A percentile compares a stretch with the other conserved stretches of the same genome.
Conservation (phyloP, 2,113 vertebrate genomes). For the Micromys minutus region DNA sequence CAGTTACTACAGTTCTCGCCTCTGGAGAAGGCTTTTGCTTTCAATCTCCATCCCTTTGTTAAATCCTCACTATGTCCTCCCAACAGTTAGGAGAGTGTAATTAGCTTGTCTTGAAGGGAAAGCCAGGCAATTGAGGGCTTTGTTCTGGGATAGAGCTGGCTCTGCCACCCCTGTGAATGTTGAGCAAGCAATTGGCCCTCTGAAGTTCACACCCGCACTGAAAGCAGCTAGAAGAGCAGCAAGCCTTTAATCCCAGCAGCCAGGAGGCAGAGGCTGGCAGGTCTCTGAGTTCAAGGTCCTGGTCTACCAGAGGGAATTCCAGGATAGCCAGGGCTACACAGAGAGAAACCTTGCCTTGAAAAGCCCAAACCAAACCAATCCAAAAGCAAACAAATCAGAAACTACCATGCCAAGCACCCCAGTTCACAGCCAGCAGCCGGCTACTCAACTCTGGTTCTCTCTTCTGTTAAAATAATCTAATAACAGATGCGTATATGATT, state of each 20-base stretch:
- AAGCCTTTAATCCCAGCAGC: neutral
- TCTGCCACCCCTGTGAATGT: rapidly evolving
- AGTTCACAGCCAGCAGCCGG: neutral
- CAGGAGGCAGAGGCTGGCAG: neutral
- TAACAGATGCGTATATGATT: neutral
- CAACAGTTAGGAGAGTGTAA: neutral
- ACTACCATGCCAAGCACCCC: neutral
- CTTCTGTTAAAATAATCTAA: neutral
- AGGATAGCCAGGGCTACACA: neutral
- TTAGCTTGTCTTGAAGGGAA: neutral
- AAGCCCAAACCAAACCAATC: neutral
- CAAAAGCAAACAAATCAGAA: too few species aligned
- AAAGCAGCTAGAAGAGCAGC: neutral
- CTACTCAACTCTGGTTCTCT: neutral
- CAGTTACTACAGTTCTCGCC: neutral
- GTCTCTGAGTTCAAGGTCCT: neutral
- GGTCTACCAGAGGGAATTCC: neutral
- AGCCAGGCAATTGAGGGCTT: neutral
- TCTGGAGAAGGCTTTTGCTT: neutral
- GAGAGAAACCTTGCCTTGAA: neutral
- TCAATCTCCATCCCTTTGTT: neutral
- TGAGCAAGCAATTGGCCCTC: rapidly evolving
- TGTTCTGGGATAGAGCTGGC: neutral
- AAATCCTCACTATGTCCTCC: neutral
- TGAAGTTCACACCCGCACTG: neutral